Evolutionary conservation across 2,113 vertebrate species (phyloP).

Genomic region (Noctilio leporinus): DNA sequence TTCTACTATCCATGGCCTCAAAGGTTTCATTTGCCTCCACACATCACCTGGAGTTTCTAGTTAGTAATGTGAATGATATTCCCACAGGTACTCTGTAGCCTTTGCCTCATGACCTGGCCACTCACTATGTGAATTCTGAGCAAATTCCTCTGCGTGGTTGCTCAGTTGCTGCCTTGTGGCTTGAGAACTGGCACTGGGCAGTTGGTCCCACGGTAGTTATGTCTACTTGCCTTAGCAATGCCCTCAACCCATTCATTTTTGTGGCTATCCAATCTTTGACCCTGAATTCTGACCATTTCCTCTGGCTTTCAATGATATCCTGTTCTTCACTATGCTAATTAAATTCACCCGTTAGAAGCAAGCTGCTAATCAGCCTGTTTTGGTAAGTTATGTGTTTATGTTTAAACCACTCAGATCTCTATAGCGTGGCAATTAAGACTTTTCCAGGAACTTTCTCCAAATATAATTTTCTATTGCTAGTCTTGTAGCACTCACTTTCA

Average conservation of each 20-base stretch:
- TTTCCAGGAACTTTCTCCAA: not conserved
- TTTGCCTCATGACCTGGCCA: not conserved
- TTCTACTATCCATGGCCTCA: not conserved
- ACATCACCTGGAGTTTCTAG: not conserved
- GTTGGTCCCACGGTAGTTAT: not conserved
- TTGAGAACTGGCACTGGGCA: not conserved
- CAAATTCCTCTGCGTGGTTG: not conserved
- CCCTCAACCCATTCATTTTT: not conserved
- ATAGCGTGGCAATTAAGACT: not conserved
- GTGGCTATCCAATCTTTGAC: not conserved
- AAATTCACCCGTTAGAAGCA: not conserved
- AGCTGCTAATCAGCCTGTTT: not conserved
- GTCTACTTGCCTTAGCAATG: not conserved
- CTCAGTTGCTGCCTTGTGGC: not conserved
- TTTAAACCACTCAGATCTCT: not conserved
- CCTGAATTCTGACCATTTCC: not conserved
- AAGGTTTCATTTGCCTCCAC: not conserved
- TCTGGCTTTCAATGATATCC: not conserved
- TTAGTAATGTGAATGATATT: not conserved
- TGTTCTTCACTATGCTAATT: not conserved
- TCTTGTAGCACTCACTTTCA: not conserved
- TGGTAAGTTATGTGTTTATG: not conserved
- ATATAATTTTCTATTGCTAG: not conserved
- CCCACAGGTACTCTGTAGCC: not conserved
- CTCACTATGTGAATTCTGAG: not conserved